Evolutionary conservation across 2,797 vertebrate species (phyloP), one percentile per base, ranked within the genome.

Genomic region (Cyclopterus lumpus): DNA sequence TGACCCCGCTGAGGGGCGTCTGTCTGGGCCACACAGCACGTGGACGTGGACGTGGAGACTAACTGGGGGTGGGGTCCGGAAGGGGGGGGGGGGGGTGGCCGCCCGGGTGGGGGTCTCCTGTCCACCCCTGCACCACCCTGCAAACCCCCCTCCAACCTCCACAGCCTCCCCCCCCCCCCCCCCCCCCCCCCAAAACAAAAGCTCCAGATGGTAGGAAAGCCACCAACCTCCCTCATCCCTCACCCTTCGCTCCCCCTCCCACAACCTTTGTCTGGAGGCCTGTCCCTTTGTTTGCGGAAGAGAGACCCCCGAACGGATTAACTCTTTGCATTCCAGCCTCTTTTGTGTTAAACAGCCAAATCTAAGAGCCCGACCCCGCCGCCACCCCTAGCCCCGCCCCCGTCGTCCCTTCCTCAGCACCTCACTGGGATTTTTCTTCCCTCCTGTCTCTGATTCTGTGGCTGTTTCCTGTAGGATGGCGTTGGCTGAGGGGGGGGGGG

Each of bases 331-430:
- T 95, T 94, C 93, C 93, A 90, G 89, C 76, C 88, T 88, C 90
- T 93, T 94, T 95, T 95, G 94, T 95, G 94, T 95, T 95, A 95
- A 95, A 94, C 93, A 95, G 91, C 91, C 93, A 92, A 92, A 94
- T 91, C 91, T 92, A 88, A 90, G 87, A 92, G 71, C 85, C 73
- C 71, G 71, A 88, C 80, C 88, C 86, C 58, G 28, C 68, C 54
- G 51, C 78, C 73, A 81, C 66, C 75, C 34, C 40, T 24, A 1
- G 62, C 86, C 79, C 86, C 86, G 55, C 70, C 87, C 79, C 83
- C 67, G 18, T 36, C 30, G 38, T 81, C 88, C 71, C 65, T 85
- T 86, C 78, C 76, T 82, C 67, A 76, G 77, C 72, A 77, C 81
- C 78, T 90, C 73, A 18, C 82, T 71, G 60, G 55, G 75, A 66